Evolutionary conservation across 2,797 vertebrate species (phyloP), one percentile per base, ranked within the genome.

Genomic region (Tapirus indicus): DNA sequence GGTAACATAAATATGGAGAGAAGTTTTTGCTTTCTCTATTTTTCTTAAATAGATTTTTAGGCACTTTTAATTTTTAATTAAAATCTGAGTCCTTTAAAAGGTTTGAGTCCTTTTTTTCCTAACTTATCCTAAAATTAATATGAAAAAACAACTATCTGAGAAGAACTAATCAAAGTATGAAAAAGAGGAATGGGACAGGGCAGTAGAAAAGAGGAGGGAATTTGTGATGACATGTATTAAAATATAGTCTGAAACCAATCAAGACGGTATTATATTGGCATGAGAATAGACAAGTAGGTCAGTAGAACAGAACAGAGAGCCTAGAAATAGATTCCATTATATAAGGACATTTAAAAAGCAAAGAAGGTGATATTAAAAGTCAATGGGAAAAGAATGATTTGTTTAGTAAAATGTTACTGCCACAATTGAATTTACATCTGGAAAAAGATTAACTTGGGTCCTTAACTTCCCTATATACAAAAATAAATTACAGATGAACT

Each of bases 401-500:
- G 52, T 75, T 83, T 79, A 85, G 35, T 44, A 72, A 79, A 95
- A 79, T 58, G 25, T 25, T 84, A 84, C 66, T 44, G 38, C 32
- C 5, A 60, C n/a, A 69, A 92, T n/a, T 72, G 54, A 35, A 35
- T 71, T 56, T 64, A 44, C 27, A 23, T 9, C 82, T 56, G 35
- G 58, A 77, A 77, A 83, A 44, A 93, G 66, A 60, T 72, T 91
- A 56, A 85, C 12, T n/a, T 58, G 4, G n/a, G 52, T 7, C 71
- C 64, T 74, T 75, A 66, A 68, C 54, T 62, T 68, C 41, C 52
- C 60, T 78, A 85, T 35, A 85, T 68, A 82, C 56, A 94, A 77
- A 93, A 94, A 60, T 82, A 85, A 90, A 88, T 83, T 60, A 89
- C 35, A 56, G 79, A 66, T 62, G 38, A 88, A 62, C n/a, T 87